phyloP scores from a whole-genome alignment of 2,888 invertebrate species.

The Noctua comes region DNA sequence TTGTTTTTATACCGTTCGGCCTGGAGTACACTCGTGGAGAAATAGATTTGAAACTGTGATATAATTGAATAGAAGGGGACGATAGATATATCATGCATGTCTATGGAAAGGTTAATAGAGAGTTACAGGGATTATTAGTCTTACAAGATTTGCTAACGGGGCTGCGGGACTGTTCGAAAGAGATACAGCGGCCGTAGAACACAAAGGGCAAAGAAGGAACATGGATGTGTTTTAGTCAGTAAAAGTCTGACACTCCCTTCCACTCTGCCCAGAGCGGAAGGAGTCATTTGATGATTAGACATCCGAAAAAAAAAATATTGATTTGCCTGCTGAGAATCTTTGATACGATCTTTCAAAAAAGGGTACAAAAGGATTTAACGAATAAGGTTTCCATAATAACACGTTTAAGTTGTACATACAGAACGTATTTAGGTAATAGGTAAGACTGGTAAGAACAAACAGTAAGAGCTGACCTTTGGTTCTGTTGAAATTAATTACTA shows the following conservation, averaged over 20 bases:
- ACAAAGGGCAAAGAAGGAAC: no score
- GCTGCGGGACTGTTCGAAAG: no score
- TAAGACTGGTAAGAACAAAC: neutral
- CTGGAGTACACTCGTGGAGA: constrained; percentile 4
- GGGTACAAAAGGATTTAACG: neutral
- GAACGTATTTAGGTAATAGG: neutral
- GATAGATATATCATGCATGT: neutral
- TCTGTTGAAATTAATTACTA: neutral
- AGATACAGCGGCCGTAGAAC: no score
- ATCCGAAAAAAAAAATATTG: no score
- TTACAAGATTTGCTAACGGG: neutral
- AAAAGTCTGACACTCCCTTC: no score
- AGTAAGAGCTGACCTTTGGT: neutral
- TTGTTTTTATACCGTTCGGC: constrained; percentile 25
- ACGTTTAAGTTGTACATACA: neutral
- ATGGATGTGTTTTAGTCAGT: no score
- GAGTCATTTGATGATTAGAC: no score
- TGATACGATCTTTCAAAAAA: no score
- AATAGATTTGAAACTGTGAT: neutral
- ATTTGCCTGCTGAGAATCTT: neutral
- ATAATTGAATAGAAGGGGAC: constrained; percentile 1
- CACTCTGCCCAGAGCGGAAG: no score
- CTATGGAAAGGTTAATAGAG: neutral
- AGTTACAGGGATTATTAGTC: no score
- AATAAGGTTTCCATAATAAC: neutral